Conservation (phyloP, 2,888 invertebrate species). For the Baronia brevicornis region DNA sequence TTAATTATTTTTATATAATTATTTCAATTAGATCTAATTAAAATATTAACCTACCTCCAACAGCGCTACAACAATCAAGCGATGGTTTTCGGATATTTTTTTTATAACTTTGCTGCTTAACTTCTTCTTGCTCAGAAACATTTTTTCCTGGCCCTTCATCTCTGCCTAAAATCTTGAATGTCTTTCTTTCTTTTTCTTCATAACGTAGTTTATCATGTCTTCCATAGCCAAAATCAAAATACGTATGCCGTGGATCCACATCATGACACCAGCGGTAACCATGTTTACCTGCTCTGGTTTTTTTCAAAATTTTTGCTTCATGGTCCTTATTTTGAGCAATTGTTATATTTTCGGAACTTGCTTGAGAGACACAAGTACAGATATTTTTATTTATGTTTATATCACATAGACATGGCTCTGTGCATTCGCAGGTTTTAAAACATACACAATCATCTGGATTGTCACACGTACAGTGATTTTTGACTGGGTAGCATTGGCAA, state of each 20-base stretch:
- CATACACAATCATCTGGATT: slow-evolving; percentile 53
- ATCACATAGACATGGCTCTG: slow-evolving; percentile 50
- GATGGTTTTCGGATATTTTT: slow-evolving; percentile 46
- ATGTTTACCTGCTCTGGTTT: slow-evolving; percentile 47
- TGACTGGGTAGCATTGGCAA: slow-evolving; percentile 44
- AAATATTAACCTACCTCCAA: slow-evolving; percentile 44
- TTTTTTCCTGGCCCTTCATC: slow-evolving; percentile 25
- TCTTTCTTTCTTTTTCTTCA: slow-evolving; percentile 34
- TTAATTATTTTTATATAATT: not conserved
- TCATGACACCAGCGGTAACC: slow-evolving; percentile 62
- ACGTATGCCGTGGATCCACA: slow-evolving; percentile 58
- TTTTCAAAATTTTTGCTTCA: slow-evolving; percentile 40
- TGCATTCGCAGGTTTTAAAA: slow-evolving; percentile 42
- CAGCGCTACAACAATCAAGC: slow-evolving; percentile 63
- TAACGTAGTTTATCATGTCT: slow-evolving; percentile 45
- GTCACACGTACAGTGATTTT: slow-evolving; percentile 41
- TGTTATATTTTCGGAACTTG: not conserved
- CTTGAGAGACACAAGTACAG: slow-evolving; percentile 41
- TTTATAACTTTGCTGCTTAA: slow-evolving; percentile 40
- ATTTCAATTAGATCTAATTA: slow-evolving; percentile 3
- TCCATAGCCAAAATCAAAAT: slow-evolving; percentile 55
- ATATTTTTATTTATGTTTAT: slow-evolving; percentile 26
- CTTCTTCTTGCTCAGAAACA: slow-evolving; percentile 35
- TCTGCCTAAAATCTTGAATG: slow-evolving; percentile 47
- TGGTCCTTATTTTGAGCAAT: slow-evolving; percentile 13